phyloP scores from a whole-genome alignment of 2,113 vertebrate genomes.

The Paradisaea rubra region DNA sequence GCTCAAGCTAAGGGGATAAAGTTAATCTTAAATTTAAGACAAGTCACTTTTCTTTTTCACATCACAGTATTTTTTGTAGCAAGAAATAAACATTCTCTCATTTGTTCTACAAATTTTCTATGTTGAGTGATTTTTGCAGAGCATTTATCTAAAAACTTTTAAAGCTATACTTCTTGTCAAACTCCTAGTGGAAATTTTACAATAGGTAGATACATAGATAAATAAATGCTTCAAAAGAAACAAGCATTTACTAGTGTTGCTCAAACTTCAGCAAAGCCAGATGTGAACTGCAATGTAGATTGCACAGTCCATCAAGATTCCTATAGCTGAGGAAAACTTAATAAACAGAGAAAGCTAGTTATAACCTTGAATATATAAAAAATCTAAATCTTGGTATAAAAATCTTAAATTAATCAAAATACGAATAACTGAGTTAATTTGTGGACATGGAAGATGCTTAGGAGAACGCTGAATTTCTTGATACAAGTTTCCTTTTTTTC shows the following conservation, averaged over 20 bases:
- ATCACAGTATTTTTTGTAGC: conserved; percentile 1
- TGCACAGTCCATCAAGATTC: neutral
- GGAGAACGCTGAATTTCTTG: neutral
- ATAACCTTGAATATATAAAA: neutral
- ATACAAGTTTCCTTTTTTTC: neutral
- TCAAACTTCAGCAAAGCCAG: neutral
- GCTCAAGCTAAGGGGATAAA: conserved; percentile 44
- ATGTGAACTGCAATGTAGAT: neutral
- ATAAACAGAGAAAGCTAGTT: neutral
- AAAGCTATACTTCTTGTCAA: neutral
- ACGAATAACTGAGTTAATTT: neutral
- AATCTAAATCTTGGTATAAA: neutral
- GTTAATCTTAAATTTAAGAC: conserved; percentile 57
- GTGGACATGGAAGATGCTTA: neutral
- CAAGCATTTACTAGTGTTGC: neutral
- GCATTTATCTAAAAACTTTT: neutral
- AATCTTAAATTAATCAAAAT: neutral
- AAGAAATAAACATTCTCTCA: conserved; percentile 19
- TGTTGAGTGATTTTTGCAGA: neutral
- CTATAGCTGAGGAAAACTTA: neutral
- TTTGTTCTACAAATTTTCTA: neutral
- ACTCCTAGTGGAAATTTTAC: neutral
- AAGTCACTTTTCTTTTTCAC: conserved; percentile 43
- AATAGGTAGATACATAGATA: neutral
- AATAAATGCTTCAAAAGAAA: neutral